Conservation (phyloP, 2,888 invertebrate genomes). For the Pristionchus mayeri region DNA sequence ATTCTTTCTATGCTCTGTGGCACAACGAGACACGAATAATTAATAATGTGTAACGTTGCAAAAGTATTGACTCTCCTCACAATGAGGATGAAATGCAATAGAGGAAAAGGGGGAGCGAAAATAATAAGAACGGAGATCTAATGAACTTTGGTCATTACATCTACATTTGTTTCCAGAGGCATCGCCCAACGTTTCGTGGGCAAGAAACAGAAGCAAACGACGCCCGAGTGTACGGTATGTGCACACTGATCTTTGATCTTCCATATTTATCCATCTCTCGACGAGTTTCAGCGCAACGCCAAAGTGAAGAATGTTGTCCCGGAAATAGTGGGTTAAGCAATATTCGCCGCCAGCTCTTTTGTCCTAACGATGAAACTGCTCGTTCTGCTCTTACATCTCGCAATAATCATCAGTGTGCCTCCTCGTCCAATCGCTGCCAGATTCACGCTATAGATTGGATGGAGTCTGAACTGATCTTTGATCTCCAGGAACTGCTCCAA, state of each 20-base stretch:
- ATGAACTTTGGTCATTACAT: neutral
- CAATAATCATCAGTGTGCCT: neutral
- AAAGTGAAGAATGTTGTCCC: neutral
- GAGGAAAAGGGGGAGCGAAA: too few relatives aligned
- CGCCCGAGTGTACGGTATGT: slow-evolving; percentile 35
- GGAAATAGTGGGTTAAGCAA: slow-evolving; percentile 17
- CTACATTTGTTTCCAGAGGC: slow-evolving; percentile 11
- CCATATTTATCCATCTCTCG: neutral
- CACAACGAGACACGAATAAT: too few relatives aligned
- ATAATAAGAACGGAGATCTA: neutral
- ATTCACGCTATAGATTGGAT: too few relatives aligned
- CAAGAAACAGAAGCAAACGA: slow-evolving; percentile 28
- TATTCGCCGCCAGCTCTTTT: neutral
- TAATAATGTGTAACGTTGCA: too few relatives aligned
- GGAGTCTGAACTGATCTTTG: neutral
- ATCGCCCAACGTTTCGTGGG: slow-evolving; percentile 48
- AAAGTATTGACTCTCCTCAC: too few relatives aligned
- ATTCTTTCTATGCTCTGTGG: too few relatives aligned
- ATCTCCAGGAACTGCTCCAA: slow-evolving; percentile 28
- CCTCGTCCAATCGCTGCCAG: neutral
- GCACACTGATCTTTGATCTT: neutral
- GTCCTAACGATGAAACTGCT: neutral
- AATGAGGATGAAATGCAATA: too few relatives aligned
- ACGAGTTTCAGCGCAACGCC: neutral
- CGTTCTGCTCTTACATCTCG: neutral